These are phyloP conservation scores for Litoditis marina DNA, from an alignment of 2,888 invertebrate genomes.

Conservation along the genomic window DNA sequence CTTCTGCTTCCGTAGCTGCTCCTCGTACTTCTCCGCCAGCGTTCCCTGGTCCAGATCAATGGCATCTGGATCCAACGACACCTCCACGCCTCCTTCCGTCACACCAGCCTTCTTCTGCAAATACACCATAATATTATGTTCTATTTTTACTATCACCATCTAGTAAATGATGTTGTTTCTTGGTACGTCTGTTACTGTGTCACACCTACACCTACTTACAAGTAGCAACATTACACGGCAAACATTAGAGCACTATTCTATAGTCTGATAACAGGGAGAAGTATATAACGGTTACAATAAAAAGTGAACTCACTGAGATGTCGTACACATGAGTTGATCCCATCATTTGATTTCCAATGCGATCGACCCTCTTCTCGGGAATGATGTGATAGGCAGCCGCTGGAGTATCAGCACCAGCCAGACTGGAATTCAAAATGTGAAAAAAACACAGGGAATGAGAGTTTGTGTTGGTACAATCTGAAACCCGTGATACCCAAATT, in stretches of 20 bases:
- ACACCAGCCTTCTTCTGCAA: conserved; percentile 46
- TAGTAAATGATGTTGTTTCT: not conserved
- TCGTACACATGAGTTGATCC: conserved; percentile 97
- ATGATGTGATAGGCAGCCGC: conserved; percentile 84
- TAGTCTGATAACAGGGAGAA: too few species aligned
- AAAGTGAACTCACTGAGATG: conserved; percentile 71
- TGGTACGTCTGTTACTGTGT: not conserved
- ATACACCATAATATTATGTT: not conserved
- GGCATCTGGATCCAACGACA: conserved; percentile 87
- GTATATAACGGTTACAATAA: not conserved
- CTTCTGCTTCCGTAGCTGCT: conserved; percentile 83
- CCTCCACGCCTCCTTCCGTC: conserved; percentile 72
- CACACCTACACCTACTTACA: too few species aligned
- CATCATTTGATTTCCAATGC: conserved; percentile 75
- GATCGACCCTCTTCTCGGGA: conserved; percentile 87
- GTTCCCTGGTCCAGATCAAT: conserved; percentile 66
- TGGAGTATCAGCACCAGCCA: conserved; percentile 54
- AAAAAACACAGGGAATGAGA: conserved; percentile 1
- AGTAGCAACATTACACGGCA: too few species aligned
- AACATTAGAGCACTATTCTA: too few species aligned
- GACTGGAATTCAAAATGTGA: conserved; percentile 8
- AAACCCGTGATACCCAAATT: too few species aligned
- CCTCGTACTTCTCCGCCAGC: conserved; percentile 91
- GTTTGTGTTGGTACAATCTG: too few species aligned
- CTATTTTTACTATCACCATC: not conserved